phyloP scores from a whole-genome alignment of 92 coral and sea anemone genomes.

The Hydrozoanthus gracilis region DNA sequence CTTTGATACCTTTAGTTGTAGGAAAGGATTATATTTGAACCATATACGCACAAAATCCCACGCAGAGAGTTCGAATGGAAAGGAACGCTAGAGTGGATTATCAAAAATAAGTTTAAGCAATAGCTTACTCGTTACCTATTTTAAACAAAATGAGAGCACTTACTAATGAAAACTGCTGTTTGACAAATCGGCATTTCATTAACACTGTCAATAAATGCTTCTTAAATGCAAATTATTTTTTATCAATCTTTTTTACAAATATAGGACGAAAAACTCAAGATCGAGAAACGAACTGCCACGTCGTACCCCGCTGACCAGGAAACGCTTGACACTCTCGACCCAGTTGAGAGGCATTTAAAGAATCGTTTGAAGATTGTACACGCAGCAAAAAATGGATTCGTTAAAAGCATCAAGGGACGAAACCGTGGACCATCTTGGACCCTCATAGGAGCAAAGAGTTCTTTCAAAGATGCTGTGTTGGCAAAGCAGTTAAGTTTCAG shows the following conservation, averaged over 20 bases:
- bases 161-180: too few species aligned
- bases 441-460: conserved; percentile 22
- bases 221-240: too few species aligned
- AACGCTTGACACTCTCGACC: conserved; percentile 30
- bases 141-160: too few species aligned
- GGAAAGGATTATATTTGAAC: neutral
- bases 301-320: conserved; percentile 31
- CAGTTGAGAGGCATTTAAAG: conserved; percentile 7
- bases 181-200: too few species aligned
- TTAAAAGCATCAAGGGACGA: too few species aligned
- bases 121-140: too few species aligned
- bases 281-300: conserved; percentile 32
- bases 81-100: too few species aligned
- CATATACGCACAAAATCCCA: too few species aligned
- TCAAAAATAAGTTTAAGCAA: too few species aligned
- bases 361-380: neutral
- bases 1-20: neutral
- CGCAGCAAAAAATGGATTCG: neutral
- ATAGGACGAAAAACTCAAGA: conserved; percentile 37
- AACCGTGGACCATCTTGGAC: neutral
- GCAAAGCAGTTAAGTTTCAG: conserved; percentile 4
- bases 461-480: conserved; percentile 25
- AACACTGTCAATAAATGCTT: too few species aligned
- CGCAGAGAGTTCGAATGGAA: too few species aligned
- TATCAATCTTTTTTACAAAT: too few species aligned